Conservation (phyloP, 2,113 vertebrate genomes). For the Apodemus speciosus region DNA sequence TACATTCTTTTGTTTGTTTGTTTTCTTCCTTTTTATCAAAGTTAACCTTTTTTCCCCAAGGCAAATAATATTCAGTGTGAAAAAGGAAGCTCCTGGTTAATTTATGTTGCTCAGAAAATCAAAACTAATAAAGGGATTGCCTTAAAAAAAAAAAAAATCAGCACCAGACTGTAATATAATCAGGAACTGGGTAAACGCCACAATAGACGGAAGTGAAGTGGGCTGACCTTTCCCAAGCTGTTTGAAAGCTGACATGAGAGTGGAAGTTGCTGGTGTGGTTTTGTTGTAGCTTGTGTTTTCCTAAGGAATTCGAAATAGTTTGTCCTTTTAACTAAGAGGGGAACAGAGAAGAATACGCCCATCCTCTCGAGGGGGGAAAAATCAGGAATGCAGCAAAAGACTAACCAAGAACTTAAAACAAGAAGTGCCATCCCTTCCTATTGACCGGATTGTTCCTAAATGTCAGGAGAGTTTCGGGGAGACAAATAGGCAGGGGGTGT, state of each 20-base stretch:
- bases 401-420: neutral
- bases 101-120: conserved; percentile 70
- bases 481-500: neutral
- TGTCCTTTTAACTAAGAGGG: conserved; percentile 48
- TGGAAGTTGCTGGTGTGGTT: conserved; percentile 66
- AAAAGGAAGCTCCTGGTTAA: conserved; percentile 69
- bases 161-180: conserved; percentile 76
- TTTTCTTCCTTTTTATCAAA: conserved; percentile 36
- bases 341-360: conserved; percentile 49
- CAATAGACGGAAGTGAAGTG: conserved; percentile 85
- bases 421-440: neutral
- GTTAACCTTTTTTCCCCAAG: conserved; percentile 66
- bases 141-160: conserved; percentile 61
- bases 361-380: neutral
- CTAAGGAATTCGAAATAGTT: conserved; percentile 59
- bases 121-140: conserved; percentile 63
- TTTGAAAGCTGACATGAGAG: conserved; percentile 67
- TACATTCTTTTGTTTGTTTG: neutral
- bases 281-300: conserved; percentile 67
- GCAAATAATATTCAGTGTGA: conserved; percentile 36
- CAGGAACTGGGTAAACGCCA: conserved; percentile 80
- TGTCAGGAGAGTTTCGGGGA: neutral
- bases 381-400: neutral
- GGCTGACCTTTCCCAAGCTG: conserved; percentile 81
- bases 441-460: neutral